phyloP scores from a whole-genome alignment of 2,113 vertebrate genomes.

The Hyla sarda region DNA sequence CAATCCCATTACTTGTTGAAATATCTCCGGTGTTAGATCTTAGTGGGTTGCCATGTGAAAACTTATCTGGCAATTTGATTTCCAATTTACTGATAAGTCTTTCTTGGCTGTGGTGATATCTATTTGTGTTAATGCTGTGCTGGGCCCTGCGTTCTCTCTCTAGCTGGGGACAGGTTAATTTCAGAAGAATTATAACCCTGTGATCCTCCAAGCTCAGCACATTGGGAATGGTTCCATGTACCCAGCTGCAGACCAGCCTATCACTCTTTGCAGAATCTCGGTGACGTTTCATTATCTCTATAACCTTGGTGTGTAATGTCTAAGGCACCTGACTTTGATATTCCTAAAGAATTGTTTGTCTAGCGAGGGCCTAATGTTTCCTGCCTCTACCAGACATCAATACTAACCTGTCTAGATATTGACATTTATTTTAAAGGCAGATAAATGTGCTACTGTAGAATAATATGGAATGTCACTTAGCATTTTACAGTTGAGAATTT shows the following conservation, averaged over 20 bases:
- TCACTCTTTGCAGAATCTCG: slow-evolving; percentile 46
- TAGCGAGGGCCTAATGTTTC: slow-evolving; percentile 33
- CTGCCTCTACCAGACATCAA: slow-evolving; percentile 22
- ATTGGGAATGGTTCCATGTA: slow-evolving; percentile 49
- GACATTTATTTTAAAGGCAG: slow-evolving; percentile 35
- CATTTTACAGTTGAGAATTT: slow-evolving; percentile 1
- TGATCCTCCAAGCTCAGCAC: slow-evolving; percentile 56
- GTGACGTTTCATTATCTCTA: slow-evolving; percentile 58
- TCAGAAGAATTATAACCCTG: slow-evolving; percentile 52
- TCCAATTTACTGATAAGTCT: slow-evolving; percentile 53
- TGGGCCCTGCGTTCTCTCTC: slow-evolving; percentile 40
- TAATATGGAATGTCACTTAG: slow-evolving; percentile 12
- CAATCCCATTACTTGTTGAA: slow-evolving; percentile 43
- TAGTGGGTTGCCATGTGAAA: neutral
- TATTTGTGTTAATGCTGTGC: slow-evolving; percentile 54
- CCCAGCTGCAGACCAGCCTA: slow-evolving; percentile 27
- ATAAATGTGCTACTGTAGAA: slow-evolving; percentile 20
- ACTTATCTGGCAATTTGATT: slow-evolving; percentile 28
- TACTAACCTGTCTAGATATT: neutral
- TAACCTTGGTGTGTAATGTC: slow-evolving; percentile 57
- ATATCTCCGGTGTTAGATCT: slow-evolving; percentile 23
- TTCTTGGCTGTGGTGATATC: slow-evolving; percentile 38
- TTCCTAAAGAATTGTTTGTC: slow-evolving; percentile 49
- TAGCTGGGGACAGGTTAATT: slow-evolving; percentile 55
- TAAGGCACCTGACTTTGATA: slow-evolving; percentile 52